phyloP scores from a whole-genome alignment of 2,797 vertebrate genomes.

The Selene dorsalis region DNA sequence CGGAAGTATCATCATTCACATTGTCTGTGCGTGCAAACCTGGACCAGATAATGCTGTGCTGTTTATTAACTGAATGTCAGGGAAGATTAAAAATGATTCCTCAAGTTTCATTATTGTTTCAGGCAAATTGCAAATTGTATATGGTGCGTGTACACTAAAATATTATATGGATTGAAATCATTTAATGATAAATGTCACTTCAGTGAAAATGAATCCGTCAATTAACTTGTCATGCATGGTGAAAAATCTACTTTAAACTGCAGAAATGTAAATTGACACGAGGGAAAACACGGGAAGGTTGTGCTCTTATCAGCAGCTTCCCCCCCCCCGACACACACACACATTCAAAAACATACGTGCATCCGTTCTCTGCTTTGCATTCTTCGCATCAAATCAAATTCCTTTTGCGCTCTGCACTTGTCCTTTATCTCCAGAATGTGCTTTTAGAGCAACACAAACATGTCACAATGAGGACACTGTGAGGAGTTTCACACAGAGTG shows the following conservation, averaged over 20 bases:
- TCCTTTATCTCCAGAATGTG: slow-evolving; percentile 89
- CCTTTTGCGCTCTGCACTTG: slow-evolving; percentile 82
- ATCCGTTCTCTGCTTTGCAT: slow-evolving; percentile 82
- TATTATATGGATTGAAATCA: not conserved
- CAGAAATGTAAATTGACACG: slow-evolving; percentile 51
- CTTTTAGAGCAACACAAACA: slow-evolving; percentile 85
- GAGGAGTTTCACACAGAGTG: slow-evolving; percentile 73
- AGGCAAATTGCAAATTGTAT: not conserved
- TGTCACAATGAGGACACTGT: slow-evolving; percentile 84
- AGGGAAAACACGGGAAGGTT: slow-evolving; percentile 75
- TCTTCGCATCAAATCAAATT: slow-evolving; percentile 87
- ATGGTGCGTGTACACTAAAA: not conserved
- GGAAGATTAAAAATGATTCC: slow-evolving; percentile 14
- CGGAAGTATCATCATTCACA: too few relatives aligned
- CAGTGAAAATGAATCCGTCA: not conserved
- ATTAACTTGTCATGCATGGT: slow-evolving; percentile 14
- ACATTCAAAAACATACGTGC: slow-evolving; percentile 75
- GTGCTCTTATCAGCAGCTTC: slow-evolving; percentile 75
- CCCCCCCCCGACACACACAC: slow-evolving; percentile 40
- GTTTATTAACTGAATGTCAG: slow-evolving; percentile 11
- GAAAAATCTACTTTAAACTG: slow-evolving; percentile 22
- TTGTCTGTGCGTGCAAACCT: not conserved
- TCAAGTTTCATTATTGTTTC: not conserved
- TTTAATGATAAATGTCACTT: not conserved
- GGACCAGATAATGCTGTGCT: not conserved